Evolutionary conservation across 2,797 vertebrate genomes (phyloP).

Genomic region (Aldrovandia affinis): DNA sequence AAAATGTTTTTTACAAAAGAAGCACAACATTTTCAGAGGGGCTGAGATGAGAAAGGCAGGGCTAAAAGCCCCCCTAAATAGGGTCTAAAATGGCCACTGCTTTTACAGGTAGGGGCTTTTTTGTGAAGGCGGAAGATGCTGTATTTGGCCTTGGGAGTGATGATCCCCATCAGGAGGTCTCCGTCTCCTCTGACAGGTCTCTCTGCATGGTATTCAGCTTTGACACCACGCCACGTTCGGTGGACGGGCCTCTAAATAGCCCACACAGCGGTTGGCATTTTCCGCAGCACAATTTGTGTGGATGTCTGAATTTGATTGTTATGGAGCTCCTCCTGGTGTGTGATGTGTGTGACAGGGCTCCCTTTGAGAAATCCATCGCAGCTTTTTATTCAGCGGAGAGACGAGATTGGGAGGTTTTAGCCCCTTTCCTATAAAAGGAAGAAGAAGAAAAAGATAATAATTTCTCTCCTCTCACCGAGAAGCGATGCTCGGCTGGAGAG

Average conservation of each 20-base stretch:
- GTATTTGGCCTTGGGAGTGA: not conserved
- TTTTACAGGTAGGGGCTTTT: too few relatives aligned
- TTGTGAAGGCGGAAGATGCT: not conserved
- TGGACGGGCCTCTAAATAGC: not conserved
- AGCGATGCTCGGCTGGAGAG: not conserved
- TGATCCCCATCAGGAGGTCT: too few relatives aligned
- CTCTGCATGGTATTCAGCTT: not conserved
- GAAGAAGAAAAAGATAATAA: too few relatives aligned
- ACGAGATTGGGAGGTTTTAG: not conserved
- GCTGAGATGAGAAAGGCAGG: too few relatives aligned
- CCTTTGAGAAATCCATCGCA: not conserved
- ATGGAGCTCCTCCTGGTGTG: not conserved
- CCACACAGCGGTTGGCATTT: conserved; percentile 17
- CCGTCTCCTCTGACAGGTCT: not conserved
- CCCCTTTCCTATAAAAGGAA: not conserved
- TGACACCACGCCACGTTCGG: not conserved
- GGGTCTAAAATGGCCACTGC: too few relatives aligned
- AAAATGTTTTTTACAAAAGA: too few relatives aligned
- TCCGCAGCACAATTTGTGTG: not conserved
- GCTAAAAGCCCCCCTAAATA: too few relatives aligned
- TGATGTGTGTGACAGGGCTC: conserved; percentile 1
- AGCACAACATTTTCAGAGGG: too few relatives aligned
- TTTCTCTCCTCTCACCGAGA: not conserved
- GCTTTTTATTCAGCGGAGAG: not conserved
- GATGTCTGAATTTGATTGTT: conserved; percentile 8